A percentile compares a stretch with the other conserved stretches of the same genome.
phyloP scores from a whole-genome alignment of 35 echinoderm and acorn worm genomes.

The Lytechinus variegatus region DNA sequence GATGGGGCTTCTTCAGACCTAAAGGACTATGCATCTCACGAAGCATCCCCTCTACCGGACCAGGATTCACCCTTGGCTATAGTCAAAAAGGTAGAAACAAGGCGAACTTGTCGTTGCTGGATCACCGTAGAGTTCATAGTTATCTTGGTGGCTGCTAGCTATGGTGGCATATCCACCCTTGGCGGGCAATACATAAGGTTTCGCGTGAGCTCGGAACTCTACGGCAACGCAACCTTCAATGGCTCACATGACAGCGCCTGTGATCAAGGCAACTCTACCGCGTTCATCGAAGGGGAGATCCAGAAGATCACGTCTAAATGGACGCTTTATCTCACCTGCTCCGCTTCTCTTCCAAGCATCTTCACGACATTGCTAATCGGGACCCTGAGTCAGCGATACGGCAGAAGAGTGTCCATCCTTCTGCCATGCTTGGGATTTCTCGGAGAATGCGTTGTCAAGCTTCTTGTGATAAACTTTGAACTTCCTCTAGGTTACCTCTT shows the following conservation, averaged over 20 bases:
- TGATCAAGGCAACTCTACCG: not conserved
- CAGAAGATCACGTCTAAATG: conserved; percentile 1
- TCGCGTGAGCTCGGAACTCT: not conserved
- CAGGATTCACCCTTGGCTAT: not conserved
- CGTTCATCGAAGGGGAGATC: not conserved
- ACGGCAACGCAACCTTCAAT: not conserved
- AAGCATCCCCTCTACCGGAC: not conserved
- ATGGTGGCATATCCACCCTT: not conserved
- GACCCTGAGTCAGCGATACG: not conserved
- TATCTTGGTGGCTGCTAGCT: not conserved
- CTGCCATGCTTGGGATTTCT: not conserved
- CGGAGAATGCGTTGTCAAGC: not conserved
- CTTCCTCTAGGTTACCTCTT: not conserved
- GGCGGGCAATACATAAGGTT: not conserved
- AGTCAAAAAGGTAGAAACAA: not conserved
- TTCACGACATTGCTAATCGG: not conserved
- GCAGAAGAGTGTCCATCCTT: not conserved
- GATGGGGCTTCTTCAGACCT: not conserved
- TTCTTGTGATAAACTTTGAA: not conserved
- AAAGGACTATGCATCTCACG: not conserved
- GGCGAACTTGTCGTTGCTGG: not conserved
- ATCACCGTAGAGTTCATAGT: conserved; percentile 22
- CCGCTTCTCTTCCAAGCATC: not conserved
- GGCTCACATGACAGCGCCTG: not conserved
- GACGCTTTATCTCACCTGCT: not conserved